Base-by-base conservation (phyloP, 1,140 invertebrate genomes). In the Magallana ariakensis region DNA sequence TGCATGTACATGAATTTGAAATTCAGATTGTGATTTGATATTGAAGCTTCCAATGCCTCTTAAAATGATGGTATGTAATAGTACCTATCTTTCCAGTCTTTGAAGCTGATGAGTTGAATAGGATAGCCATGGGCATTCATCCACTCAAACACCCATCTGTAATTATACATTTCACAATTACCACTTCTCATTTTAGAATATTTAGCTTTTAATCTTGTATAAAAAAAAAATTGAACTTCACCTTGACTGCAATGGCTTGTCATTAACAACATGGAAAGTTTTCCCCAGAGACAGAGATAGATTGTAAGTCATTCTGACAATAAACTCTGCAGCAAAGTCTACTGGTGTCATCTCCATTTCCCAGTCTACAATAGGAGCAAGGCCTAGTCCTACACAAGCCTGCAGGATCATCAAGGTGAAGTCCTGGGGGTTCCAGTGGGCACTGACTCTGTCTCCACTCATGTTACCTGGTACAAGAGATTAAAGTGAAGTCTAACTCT, bases 301-400 rank as follows among this genome's bases (percentile, higher is more conserved):
- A 80, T 95, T 93, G 84, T 93, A 90, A 1, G 92, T 92, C 70
- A 95, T 87, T 19, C 91, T 91, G 6, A 95, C 93, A 86, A 96
- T 94, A 83, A 95, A 92, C 87, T 94, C 91, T 56, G 94, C 92
- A 13, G 94, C 93, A 92, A 95, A 96, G 87, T 96, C 95, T 11
- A 96, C 95, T 10, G 95, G 95, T 7, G 95, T 96, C 91, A 96
- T 92, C 88, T 96, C 95, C 91, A 96, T 92, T 87, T 94, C 56
- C 95, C 95, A 96, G 87, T 95, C 92, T 0, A 95, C 88, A 83
- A 95, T 93, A 84, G 95, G 95, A 16, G 94, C 94, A 26, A 92
- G 80, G 7, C 93, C 92, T 54, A 92, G 91, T 75, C 91, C 86
- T 22, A 95, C 88, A 90, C 95, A 95, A 11, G 94, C 94, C 87